Percentiles rank a stretch among this genome's conserved stretches.
These are phyloP conservation scores for Drosophila suboccidentalis DNA, from an alignment of 2,888 invertebrate genomes.

Conservation along the genomic window DNA sequence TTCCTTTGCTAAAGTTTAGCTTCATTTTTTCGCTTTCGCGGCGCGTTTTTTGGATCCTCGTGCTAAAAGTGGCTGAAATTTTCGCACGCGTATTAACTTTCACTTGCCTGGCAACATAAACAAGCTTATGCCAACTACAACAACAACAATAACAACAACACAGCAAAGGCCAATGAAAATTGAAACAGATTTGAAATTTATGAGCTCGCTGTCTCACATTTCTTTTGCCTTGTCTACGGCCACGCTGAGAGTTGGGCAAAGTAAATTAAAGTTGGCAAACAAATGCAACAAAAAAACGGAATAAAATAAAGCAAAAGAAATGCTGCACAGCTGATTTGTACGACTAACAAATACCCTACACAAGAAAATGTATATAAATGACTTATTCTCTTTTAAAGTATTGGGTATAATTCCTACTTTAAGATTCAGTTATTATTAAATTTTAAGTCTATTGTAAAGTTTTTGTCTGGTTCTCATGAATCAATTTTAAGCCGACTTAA, in stretches of 20 bases:
- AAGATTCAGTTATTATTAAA: conserved; percentile 29
- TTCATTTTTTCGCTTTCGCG: conserved; percentile 37
- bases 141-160: conserved; percentile 34
- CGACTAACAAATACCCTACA: conserved; percentile 29
- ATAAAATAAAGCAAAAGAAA: conserved; percentile 1
- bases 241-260: conserved; percentile 44
- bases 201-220: conserved; percentile 47
- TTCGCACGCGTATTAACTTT: conserved; percentile 79
- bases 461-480: conserved; percentile 15
- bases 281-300: conserved; percentile 55
- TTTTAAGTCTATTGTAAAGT: conserved; percentile 42
- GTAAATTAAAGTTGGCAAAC: conserved; percentile 69
- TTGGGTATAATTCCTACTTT: background rate
- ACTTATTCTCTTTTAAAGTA: too few species aligned
- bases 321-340: too few species aligned
- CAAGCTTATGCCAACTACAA: conserved; percentile 59
- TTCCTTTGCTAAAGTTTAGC: conserved; percentile 66
- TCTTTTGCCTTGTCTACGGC: conserved; percentile 28
- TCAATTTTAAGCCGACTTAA: conserved; percentile 35
- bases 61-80: conserved; percentile 53
- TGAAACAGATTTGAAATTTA: conserved; percentile 76
- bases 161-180: conserved; percentile 61
- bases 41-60: conserved; percentile 18
- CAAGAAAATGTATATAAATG: background rate
- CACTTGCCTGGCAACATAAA: conserved; percentile 67